Evolutionary conservation across 2,113 vertebrate genomes (phyloP), one percentile per base, ranked within the genome.

Genomic region (Percina caprodes): DNA sequence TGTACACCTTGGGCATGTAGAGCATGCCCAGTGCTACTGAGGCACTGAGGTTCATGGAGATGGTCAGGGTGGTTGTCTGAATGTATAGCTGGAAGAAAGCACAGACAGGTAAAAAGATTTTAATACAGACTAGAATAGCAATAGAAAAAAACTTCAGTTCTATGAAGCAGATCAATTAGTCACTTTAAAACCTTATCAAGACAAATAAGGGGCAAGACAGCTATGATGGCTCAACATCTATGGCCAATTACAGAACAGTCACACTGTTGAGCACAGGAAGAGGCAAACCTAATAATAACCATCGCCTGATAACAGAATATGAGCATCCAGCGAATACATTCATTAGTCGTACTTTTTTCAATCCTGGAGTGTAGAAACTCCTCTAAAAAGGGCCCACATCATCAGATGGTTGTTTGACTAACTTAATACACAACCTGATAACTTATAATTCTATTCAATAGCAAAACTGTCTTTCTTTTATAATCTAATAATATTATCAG

Each of bases 1-100:
- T 97, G 95, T 99, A 99, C 82, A 99, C 97, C 96, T 99, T 99
- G 92, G 97, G 97, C 97, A 98, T 97, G 94, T 98, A 99, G 77
- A 99, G 97, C 97, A 99, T 97, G 92, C 97, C 97, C 95, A 99
- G 96, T 74, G 97, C 97, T 93, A 99, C 97, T 11, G 97, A 99
- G 49, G 97, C 97, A 95, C 97, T 99, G 93, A 99, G 93, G 95
- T 98, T 99, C 97, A 99, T 99, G 94, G 97, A 98, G 95, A 99
- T 98, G 87, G 97, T 98, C 84, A 98, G 96, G 2, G 97, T 99
- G 93, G 97, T 98, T 46, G 97, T 99, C 95, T 99, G 97, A 92
- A 99, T 97, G 95, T 98, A 98, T 92, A 99, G 96, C 97, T 99
- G 95, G 14, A 95, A 94, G 87, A 93, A 80, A 86, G 84, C 68